phyloP scores from a whole-genome alignment of 2,113 vertebrate species.

The Semicossyphus pulcher region DNA sequence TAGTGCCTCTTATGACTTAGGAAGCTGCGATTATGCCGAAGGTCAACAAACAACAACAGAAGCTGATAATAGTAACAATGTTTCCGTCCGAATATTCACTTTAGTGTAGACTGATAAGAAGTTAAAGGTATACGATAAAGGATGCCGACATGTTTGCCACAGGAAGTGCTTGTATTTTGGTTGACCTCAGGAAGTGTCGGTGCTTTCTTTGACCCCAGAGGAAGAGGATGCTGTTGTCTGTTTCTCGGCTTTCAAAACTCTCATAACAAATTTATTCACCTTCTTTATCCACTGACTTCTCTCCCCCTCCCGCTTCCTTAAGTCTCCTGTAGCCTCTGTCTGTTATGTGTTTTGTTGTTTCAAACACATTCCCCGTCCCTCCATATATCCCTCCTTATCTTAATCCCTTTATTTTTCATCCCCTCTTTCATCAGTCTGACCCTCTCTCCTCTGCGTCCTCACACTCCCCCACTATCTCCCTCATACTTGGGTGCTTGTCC shows the following conservation, averaged over 20 bases:
- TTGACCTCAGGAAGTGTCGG: constrained; percentile 42
- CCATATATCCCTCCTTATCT: constrained; percentile 42
- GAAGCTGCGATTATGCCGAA: no score
- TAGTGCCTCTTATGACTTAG: no score
- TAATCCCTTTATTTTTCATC: constrained; percentile 54
- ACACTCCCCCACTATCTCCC: constrained; percentile 28
- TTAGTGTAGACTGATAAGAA: no score
- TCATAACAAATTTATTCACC: not conserved
- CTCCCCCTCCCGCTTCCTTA: not conserved
- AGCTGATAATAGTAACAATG: no score
- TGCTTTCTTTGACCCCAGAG: constrained; percentile 54
- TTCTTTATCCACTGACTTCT: not conserved
- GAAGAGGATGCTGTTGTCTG: constrained; percentile 12
- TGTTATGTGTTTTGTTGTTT: constrained; percentile 23
- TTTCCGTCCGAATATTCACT: no score
- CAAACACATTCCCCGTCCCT: constrained; percentile 3
- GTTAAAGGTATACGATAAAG: no score
- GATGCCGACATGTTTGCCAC: constrained; percentile 10
- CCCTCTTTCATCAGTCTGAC: constrained; percentile 54
- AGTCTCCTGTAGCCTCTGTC: constrained; percentile 10
- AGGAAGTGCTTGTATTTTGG: constrained; percentile 19
- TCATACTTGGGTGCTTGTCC: constrained; percentile 46
- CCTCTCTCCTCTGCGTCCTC: constrained; percentile 33
- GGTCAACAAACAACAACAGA: no score
- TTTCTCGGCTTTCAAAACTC: not conserved